Conservation (phyloP, 2,113 vertebrate genomes). For the Syngnathus scovelli region DNA sequence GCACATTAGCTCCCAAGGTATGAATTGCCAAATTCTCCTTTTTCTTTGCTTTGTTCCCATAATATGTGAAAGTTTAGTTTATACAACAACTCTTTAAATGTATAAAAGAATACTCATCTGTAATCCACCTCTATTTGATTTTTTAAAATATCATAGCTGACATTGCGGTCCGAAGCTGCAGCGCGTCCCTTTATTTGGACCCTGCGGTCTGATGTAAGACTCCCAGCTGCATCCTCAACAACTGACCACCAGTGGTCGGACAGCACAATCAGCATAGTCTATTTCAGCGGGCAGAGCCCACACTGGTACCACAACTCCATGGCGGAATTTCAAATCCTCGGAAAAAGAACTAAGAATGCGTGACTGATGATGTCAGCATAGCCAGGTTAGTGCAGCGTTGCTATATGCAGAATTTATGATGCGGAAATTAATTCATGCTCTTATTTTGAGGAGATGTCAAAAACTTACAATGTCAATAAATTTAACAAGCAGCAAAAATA, state of each 20-base stretch:
- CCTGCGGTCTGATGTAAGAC: conserved; percentile 51
- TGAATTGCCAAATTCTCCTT: too few species aligned
- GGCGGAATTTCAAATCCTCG: conserved; percentile 27
- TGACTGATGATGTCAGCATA: conserved; percentile 46
- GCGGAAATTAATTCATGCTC: neutral
- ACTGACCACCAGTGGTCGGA: conserved; percentile 48
- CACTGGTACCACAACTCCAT: conserved; percentile 43
- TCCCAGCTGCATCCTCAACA: conserved; percentile 53
- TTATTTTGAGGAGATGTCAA: neutral
- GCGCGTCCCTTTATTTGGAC: conserved; percentile 44
- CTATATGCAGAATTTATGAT: neutral
- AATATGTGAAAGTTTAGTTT: too few species aligned
- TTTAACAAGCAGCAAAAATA: neutral
- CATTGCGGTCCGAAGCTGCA: conserved; percentile 35
- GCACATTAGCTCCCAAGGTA: conserved; percentile 10
- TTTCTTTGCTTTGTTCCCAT: too few species aligned
- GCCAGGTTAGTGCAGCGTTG: neutral
- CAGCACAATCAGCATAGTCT: conserved; percentile 43
- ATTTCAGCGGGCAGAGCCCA: conserved; percentile 57
- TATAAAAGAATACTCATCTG: conserved; percentile 20
- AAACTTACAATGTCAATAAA: conserved; percentile 13
- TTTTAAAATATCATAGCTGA: conserved; percentile 30
- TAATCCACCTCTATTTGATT: conserved; percentile 44
- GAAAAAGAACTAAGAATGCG: conserved; percentile 40
- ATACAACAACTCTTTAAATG: conserved; percentile 15